phyloP scores from a whole-genome alignment of 2,888 invertebrate genomes.

The Polia nebulosa region DNA sequence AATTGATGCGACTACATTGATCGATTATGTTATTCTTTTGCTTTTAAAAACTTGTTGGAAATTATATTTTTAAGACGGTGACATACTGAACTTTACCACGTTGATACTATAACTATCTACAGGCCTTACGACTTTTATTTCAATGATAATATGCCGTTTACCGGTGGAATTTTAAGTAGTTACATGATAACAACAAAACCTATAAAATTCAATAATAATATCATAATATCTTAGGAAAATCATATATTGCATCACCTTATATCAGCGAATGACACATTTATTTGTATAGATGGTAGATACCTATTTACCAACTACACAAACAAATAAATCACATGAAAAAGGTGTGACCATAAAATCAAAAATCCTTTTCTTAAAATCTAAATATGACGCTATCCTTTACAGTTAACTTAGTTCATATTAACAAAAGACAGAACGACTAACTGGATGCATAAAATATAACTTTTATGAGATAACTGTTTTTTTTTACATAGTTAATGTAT shows the following conservation, averaged over 20 bases:
- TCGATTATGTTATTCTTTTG: slow-evolving; percentile 6
- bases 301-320: no score
- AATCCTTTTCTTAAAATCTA: background rate
- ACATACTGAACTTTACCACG: background rate
- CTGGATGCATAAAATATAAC: slow-evolving; percentile 30
- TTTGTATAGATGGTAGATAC: no score
- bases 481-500: slow-evolving; percentile 27
- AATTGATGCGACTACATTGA: slow-evolving; percentile 3
- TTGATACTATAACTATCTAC: background rate
- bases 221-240: background rate
- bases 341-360: background rate
- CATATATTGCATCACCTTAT: background rate
- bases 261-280: no score
- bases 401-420: slow-evolving; percentile 21
- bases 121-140: no score
- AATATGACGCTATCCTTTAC: slow-evolving; percentile 31
- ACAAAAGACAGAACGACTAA: background rate
- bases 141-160: no score
- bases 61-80: background rate
- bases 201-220: no score
- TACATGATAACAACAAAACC: no score
- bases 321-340: background rate
- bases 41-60: background rate
- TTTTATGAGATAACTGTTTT: slow-evolving; percentile 39
- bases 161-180: no score